Base-by-base conservation (phyloP, 2,113 vertebrate genomes). In the Hirundichthys speculiger region DNA sequence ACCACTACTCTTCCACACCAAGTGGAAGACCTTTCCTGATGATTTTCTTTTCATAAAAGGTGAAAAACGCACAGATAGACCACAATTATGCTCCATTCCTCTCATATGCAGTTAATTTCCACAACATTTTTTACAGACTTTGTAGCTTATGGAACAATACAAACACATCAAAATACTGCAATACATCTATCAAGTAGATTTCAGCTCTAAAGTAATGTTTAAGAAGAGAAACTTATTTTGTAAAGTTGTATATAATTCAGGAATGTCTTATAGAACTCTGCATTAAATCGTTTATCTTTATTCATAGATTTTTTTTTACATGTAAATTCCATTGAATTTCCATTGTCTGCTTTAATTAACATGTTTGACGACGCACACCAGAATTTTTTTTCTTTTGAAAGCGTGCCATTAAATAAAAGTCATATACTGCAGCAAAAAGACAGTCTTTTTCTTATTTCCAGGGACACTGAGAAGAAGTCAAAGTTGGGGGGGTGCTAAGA, bases 1-100 rank as follows among this genome's bases (percentile, higher is more conserved):
- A 89, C 92, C 3, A 90, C 95, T 15, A 91, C 93, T 14, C 90
- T 98, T 38, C 96, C 96, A 63, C 94, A 98, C 54, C 96, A 98
- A 88, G 95, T 96, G 45, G 92, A 91, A 13, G 92, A 94, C 70
- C 88, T 81, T 68, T 91, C 93, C 2, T 98, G 93, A 97, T 38
- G 45, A 3, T 57, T 42, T 27, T 25, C 30, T 54, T 18, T 4
- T 9, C 9, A 9, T 38, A 22, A 69, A 40, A 53, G 13, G 22
- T 34, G 24, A 47, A 48, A 51, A 24, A 73, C 42, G 52, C 15
- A 18, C 49, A 10, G 19, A 66, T 13, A 62, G 20, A 30, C 14
- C 18, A 34, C n/a, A 27, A 39, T 49, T 48, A 5, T 22, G 24
- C 22, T 46, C 56, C 25, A 38, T 56, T 49, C 47, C 38, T 68